Percentiles rank a stretch among this genome's conserved stretches.
phyloP scores from a whole-genome alignment of 2,888 invertebrate species.

The Andrena haemorrhoa region DNA sequence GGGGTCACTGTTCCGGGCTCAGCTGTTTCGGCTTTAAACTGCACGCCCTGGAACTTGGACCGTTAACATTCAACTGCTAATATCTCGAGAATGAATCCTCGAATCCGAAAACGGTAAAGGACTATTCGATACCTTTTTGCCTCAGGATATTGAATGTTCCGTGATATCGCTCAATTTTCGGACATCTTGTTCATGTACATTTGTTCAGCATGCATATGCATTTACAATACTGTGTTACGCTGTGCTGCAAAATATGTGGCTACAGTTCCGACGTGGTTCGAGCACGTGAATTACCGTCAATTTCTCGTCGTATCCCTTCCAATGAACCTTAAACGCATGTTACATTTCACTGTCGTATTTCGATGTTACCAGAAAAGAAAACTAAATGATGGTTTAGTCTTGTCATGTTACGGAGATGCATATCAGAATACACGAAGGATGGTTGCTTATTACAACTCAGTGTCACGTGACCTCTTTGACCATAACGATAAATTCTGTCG shows the following conservation, averaged over 20 bases:
- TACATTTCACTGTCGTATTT: constrained; percentile 9
- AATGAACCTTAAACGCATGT: background rate
- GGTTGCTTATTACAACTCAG: background rate
- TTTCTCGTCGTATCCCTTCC: background rate
- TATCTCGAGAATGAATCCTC: too few relatives aligned
- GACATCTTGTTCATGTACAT: background rate
- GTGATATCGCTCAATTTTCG: too few relatives aligned
- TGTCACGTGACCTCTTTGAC: too few relatives aligned
- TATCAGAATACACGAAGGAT: background rate
- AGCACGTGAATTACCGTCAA: background rate
- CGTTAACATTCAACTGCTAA: too few relatives aligned
- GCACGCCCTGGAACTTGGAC: too few relatives aligned
- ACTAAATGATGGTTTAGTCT: background rate
- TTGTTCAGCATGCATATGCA: background rate
- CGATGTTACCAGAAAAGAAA: background rate
- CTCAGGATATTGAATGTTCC: too few relatives aligned
- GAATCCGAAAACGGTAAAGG: too few relatives aligned
- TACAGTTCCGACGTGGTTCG: background rate
- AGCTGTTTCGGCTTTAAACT: too few relatives aligned
- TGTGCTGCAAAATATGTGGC: background rate
- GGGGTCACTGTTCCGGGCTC: too few relatives aligned
- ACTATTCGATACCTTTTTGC: too few relatives aligned
- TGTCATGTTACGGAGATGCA: background rate
- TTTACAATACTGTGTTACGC: background rate
- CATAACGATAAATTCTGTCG: background rate